phyloP scores from a whole-genome alignment of 2,797 vertebrate genomes.

The Avahi laniger region DNA sequence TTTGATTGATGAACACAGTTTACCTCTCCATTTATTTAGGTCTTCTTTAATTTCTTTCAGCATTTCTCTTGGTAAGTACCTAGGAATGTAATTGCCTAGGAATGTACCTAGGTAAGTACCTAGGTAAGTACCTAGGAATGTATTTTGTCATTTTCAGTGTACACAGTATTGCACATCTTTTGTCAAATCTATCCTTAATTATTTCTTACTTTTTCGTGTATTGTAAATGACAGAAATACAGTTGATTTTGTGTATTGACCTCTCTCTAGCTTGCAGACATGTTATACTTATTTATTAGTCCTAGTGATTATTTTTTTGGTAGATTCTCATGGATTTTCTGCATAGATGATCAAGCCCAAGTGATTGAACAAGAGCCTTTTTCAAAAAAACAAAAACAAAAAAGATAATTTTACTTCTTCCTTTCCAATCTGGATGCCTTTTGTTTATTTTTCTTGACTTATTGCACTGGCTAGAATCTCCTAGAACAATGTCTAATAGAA shows the following conservation, averaged over 20 bases:
- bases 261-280: neutral
- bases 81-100: too few species aligned
- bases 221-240: neutral
- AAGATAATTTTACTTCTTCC: neutral
- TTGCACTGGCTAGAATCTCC: neutral
- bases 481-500: neutral
- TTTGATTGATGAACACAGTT: neutral
- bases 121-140: too few species aligned
- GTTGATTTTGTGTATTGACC: neutral
- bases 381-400: neutral
- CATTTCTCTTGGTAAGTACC: too few species aligned
- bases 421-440: neutral
- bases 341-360: neutral
- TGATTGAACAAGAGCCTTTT: too few species aligned
- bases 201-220: neutral
- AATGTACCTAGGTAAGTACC: too few species aligned
- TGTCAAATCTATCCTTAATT: neutral
- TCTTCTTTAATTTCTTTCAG: slow-evolving; percentile 10
- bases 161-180: neutral
- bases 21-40: neutral
- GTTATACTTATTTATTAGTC: neutral
- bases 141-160: neutral
- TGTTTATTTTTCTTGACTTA: slow-evolving; percentile 5
- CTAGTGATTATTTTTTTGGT: neutral
- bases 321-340: neutral